A percentile compares a stretch with the other conserved stretches of the same genome.
These are phyloP conservation scores for Bombyx mori DNA, from an alignment of 1,140 invertebrate genomes.

Conservation along the genomic window ASM3026992v2 NC_085129.1:5351501-5352000, in stretches of 20 bases:
- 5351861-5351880: constrained; percentile 77
- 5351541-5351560: constrained; percentile 70
- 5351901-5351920: constrained; percentile 15
- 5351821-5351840: constrained; percentile 84
- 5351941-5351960: constrained; percentile 44
- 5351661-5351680: too few species aligned
- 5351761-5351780: too few species aligned
- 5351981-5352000: constrained; percentile 59
- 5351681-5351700: too few species aligned
- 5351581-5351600: too few species aligned
- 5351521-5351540: constrained; percentile 83
- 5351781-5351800: constrained; percentile 75
- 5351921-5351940: constrained; percentile 23
- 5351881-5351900: constrained; percentile 55
- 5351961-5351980: constrained; percentile 52
- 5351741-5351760: too few species aligned
- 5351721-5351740: too few species aligned
- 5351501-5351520: constrained; percentile 82
- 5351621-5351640: too few species aligned
- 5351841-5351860: constrained; percentile 81
- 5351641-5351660: too few species aligned
- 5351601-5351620: too few species aligned
- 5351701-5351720: too few species aligned
- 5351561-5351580: neutral
- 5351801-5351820: constrained; percentile 87